Conservation (phyloP, 1,140 invertebrate genomes). For the Atta cephalotes region DNA sequence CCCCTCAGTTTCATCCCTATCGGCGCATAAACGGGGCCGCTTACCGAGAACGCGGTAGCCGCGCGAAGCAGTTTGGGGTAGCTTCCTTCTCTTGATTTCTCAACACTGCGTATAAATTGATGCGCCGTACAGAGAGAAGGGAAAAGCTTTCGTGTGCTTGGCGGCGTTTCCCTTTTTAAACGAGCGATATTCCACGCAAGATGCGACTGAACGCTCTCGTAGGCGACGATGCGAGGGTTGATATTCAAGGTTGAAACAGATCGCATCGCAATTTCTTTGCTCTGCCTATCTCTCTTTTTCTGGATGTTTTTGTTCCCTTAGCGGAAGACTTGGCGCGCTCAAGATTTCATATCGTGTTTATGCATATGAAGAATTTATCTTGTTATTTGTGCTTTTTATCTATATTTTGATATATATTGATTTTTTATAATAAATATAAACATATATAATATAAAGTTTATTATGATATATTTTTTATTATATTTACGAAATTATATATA, state of each 20-base stretch:
- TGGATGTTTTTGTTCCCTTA: background rate
- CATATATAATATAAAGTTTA: background rate
- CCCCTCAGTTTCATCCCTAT: constrained; percentile 50
- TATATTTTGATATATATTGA: background rate
- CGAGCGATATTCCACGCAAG: constrained; percentile 67
- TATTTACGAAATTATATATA: background rate
- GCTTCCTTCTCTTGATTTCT: constrained; percentile 83
- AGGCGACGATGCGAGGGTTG: constrained; percentile 40
- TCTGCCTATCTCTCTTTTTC: background rate
- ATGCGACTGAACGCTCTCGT: constrained; percentile 60
- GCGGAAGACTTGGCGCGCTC: background rate
- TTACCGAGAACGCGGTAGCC: constrained; percentile 66
- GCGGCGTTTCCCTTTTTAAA: constrained; percentile 69
- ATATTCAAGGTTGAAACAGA: constrained; percentile 61
- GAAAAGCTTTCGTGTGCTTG: constrained; percentile 68
- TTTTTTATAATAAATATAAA: background rate
- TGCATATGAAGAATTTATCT: background rate
- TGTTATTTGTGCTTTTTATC: background rate
- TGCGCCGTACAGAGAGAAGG: constrained; percentile 70
- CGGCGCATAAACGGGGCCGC: constrained; percentile 75
- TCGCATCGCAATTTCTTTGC: constrained; percentile 60
- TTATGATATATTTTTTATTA: background rate
- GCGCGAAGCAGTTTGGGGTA: constrained; percentile 51
- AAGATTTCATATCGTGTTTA: constrained; percentile 21
- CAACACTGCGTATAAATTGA: constrained; percentile 80